These are phyloP conservation scores for Mechanitis mazaeus DNA, from an alignment of 2,888 invertebrate species.

Conservation along the genomic window DNA sequence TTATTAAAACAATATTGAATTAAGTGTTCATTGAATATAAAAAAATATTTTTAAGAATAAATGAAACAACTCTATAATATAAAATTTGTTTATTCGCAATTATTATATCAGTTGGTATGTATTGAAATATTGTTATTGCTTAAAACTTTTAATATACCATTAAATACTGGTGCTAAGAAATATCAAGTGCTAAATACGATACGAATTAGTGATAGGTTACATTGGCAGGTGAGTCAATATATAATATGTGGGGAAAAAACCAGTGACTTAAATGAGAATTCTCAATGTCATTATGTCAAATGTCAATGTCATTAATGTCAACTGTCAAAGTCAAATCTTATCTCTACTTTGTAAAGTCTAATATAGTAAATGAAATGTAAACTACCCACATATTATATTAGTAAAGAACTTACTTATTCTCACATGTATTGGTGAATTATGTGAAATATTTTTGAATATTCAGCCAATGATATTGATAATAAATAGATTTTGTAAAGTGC, in stretches of 20 bases:
- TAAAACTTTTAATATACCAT: background rate
- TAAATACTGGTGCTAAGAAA: constrained; percentile 33
- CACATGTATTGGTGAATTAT: too few relatives aligned
- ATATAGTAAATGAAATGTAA: too few relatives aligned
- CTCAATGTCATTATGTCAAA: too few relatives aligned
- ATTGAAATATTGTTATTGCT: constrained; percentile 3
- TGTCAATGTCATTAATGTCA: too few relatives aligned
- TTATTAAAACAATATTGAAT: constrained; percentile 3
- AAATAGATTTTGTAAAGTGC: constrained; percentile 43
- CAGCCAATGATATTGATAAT: too few relatives aligned
- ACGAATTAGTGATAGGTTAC: background rate
- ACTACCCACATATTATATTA: too few relatives aligned
- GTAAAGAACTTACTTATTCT: too few relatives aligned
- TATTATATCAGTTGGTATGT: background rate
- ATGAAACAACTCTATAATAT: background rate
- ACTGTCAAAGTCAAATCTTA: too few relatives aligned
- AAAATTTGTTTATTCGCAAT: background rate
- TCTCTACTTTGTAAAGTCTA: too few relatives aligned
- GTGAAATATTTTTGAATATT: too few relatives aligned
- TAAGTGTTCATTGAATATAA: constrained; percentile 3
- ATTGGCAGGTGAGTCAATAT: constrained; percentile 1
- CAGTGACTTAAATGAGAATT: too few relatives aligned
- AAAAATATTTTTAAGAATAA: background rate
- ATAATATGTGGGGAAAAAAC: too few relatives aligned
- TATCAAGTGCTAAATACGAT: constrained; percentile 24